Evolutionary conservation across 53 echinoderm and acorn worm genomes (phyloP), one percentile per base, ranked within the genome.

Genomic region (Echinarachnius parma): DNA sequence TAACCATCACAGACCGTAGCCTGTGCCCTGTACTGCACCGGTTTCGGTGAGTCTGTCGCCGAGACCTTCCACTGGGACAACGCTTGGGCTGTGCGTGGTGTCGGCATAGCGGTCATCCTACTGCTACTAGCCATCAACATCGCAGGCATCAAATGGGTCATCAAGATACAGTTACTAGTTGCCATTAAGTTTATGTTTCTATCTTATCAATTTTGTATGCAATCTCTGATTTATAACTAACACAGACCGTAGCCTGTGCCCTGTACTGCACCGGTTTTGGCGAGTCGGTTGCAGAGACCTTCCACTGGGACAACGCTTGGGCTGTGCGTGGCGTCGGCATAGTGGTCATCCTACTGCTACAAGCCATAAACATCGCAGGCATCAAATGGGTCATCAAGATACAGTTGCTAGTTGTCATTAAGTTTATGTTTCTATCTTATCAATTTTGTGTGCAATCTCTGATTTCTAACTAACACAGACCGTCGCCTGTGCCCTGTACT

Each of bases 261-360:
- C 87, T 95, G 18, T 95, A 95, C 59, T 95, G 96, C 55, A 95
- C 96, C 2, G 96, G 96, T 84, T 95, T 95, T 15, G 96, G 96
- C 11, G 96, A 95, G 61, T 95, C 96, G 2, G 82, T 95, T 2
- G 84, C 96, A 0, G 87, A 95, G 66, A 91, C 88, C 34, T 79
- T 95, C 48, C 62, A 83, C 34, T 95, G 96, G 96, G 80, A 84
- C 14, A 87, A 87, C 27, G 84, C 90, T 20, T 95, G 96, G 96
- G 90, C 91, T 0, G 96, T 95, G 30, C 84, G 96, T 39, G 96
- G 96, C 31, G 90, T 95, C 1, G 96, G 96, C 24, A 95, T 95
- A 48, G 84, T 85, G 7, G 85, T 87, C 65, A 95, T 95, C 54
- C 82, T 95, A 2, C 85, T 95, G 10, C 72, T 95, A 0, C 75